phyloP scores from a whole-genome alignment of 2,888 invertebrate species.

The Euphydryas editha region DNA sequence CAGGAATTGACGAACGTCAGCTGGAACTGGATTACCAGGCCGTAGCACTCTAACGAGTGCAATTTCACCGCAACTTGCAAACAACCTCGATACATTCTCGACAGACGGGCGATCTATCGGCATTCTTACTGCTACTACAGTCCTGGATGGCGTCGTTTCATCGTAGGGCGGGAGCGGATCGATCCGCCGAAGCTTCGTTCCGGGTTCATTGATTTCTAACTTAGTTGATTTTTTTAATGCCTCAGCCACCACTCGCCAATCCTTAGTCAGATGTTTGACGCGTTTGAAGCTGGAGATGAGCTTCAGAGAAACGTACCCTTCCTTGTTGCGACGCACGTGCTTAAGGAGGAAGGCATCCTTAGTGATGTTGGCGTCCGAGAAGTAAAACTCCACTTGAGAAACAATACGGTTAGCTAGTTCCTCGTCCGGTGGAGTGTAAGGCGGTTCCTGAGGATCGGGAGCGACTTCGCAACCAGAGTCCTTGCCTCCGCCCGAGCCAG shows the following conservation, averaged over 20 bases:
- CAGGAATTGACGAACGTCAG: slow-evolving; percentile 95
- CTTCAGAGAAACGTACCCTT: slow-evolving; percentile 97
- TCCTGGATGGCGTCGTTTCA: slow-evolving; percentile 96
- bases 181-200: slow-evolving; percentile 93
- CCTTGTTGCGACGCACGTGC: slow-evolving; percentile 97
- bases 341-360: slow-evolving; percentile 98
- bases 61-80: slow-evolving; percentile 94
- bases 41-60: slow-evolving; percentile 93
- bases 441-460: slow-evolving; percentile 82
- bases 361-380: slow-evolving; percentile 96
- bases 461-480: slow-evolving; percentile 88
- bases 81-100: slow-evolving; percentile 95
- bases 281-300: slow-evolving; percentile 97
- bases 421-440: slow-evolving; percentile 88
- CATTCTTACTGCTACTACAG: slow-evolving; percentile 93
- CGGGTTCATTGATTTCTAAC: slow-evolving; percentile 94
- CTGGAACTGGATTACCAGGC: slow-evolving; percentile 95
- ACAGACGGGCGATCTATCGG: slow-evolving; percentile 93
- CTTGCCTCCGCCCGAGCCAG: slow-evolving; percentile 85
- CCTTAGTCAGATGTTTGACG: slow-evolving; percentile 96
- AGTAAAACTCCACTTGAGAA: slow-evolving; percentile 96
- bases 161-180: slow-evolving; percentile 95
- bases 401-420: slow-evolving; percentile 91
- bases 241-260: slow-evolving; percentile 96
- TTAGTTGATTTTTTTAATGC: slow-evolving; percentile 90